Conservation (phyloP, 1,140 invertebrate genomes). For the Harpegnathos saltator region DNA sequence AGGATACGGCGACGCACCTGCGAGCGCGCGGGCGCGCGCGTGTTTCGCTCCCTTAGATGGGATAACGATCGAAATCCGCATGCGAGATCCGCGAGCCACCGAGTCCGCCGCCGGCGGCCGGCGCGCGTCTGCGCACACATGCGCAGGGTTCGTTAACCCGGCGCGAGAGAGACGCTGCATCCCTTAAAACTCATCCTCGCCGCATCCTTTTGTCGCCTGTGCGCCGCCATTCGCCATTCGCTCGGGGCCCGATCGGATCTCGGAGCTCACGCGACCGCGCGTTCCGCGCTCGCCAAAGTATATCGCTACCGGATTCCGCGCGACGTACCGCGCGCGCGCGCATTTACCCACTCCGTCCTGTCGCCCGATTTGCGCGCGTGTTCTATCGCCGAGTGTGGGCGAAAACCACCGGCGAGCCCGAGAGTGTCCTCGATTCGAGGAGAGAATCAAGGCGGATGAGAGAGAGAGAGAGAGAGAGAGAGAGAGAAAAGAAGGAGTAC, state of each 20-base stretch:
- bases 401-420: not conserved
- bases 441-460: not conserved
- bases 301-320: conserved; percentile 59
- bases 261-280: conserved; percentile 50
- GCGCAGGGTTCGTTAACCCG: conserved; percentile 40
- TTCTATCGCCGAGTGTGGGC: conserved; percentile 43
- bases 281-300: conserved; percentile 45
- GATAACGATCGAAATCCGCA: conserved; percentile 71
- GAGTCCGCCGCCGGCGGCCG: too few relatives aligned
- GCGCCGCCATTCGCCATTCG: conserved; percentile 64
- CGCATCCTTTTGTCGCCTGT: conserved; percentile 64
- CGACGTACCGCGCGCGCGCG: not conserved
- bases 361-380: conserved; percentile 46
- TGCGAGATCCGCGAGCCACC: conserved; percentile 52
- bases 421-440: too few relatives aligned
- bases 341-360: conserved; percentile 72
- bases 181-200: conserved; percentile 68
- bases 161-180: conserved; percentile 5
- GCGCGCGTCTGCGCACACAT: not conserved
- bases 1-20: conserved; percentile 61
- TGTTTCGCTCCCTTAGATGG: conserved; percentile 70
- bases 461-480: conserved; percentile 16
- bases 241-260: conserved; percentile 67
- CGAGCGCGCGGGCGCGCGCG: conserved; percentile 46
- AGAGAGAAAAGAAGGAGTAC: conserved; percentile 27